Percentiles rank a stretch among this genome's conserved stretches.
Conservation (phyloP, 1,140 invertebrate genomes). For the Paralvinella palmiformis region DNA sequence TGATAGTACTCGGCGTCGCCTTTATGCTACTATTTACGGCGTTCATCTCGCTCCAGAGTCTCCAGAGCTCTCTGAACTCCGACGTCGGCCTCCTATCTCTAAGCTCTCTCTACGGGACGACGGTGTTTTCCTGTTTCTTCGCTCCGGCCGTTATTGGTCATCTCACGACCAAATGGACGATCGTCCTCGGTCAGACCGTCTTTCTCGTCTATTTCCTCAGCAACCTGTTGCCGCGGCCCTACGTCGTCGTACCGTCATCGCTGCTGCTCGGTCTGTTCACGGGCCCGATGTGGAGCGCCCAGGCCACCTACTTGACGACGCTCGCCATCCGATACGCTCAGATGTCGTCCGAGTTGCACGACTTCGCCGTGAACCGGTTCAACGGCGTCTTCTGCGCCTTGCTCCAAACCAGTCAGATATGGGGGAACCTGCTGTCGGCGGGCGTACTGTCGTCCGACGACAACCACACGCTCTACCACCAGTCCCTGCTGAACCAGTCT, state of each 20-base stretch:
- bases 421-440: slow-evolving; percentile 45
- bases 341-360: slow-evolving; percentile 25
- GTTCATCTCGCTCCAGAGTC: slow-evolving; percentile 41
- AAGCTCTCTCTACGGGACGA: slow-evolving; percentile 40
- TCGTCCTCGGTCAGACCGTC: slow-evolving; percentile 26
- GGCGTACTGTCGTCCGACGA: slow-evolving; percentile 31
- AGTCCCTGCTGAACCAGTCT: not conserved
- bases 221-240: slow-evolving; percentile 40
- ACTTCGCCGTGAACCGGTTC: slow-evolving; percentile 39
- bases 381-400: slow-evolving; percentile 45
- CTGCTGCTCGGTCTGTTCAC: slow-evolving; percentile 34
- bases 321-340: slow-evolving; percentile 39
- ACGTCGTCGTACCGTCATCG: slow-evolving; percentile 36
- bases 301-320: slow-evolving; percentile 42
- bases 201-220: slow-evolving; percentile 42
- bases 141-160: slow-evolving; percentile 43
- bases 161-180: slow-evolving; percentile 43
- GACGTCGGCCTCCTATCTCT: slow-evolving; percentile 43
- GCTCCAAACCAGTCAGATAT: slow-evolving; percentile 40
- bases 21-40: slow-evolving; percentile 46
- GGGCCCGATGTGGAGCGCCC: slow-evolving; percentile 44
- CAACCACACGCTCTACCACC: not conserved
- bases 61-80: slow-evolving; percentile 43
- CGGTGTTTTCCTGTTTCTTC: slow-evolving; percentile 42
- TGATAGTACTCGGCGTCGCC: slow-evolving; percentile 40